Evolutionary conservation across 2,888 invertebrate genomes (phyloP).

Genomic region (Drosophila sordidula): DNA sequence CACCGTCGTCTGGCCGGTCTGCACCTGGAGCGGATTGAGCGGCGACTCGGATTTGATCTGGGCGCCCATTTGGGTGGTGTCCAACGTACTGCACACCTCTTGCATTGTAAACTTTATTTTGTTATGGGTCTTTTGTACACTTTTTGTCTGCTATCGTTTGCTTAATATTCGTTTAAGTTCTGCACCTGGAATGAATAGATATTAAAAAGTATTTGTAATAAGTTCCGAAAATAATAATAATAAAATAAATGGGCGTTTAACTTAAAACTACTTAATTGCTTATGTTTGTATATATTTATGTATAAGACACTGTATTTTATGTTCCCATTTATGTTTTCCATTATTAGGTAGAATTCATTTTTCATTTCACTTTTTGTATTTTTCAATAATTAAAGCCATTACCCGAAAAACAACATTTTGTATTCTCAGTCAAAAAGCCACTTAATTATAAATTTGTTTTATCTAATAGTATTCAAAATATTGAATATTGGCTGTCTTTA

Average conservation of each 20-base stretch:
- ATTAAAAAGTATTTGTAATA: neutral
- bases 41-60: constrained; percentile 85
- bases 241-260: neutral
- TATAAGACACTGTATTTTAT: too few relatives aligned
- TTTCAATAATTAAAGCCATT: too few relatives aligned
- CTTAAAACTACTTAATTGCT: neutral
- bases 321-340: too few relatives aligned
- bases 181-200: constrained; percentile 41
- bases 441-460: too few relatives aligned
- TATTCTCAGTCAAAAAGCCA: too few relatives aligned
- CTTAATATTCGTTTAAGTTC: constrained; percentile 11
- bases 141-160: neutral
- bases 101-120: constrained; percentile 82
- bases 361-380: too few relatives aligned
- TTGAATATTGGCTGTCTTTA: too few relatives aligned
- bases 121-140: constrained; percentile 21
- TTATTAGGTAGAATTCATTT: too few relatives aligned
- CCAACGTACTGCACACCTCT: constrained; percentile 85
- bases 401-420: too few relatives aligned
- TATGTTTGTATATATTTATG: neutral
- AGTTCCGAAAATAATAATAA: neutral
- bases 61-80: constrained; percentile 84
- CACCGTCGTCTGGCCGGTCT: constrained; percentile 81
- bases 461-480: too few relatives aligned
- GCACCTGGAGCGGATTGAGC: constrained; percentile 84